Percentiles rank a stretch among this genome's conserved stretches.
These are phyloP conservation scores for Resseliella maxima DNA, from an alignment of 2,888 invertebrate species.

Conservation along the genomic window DNA sequence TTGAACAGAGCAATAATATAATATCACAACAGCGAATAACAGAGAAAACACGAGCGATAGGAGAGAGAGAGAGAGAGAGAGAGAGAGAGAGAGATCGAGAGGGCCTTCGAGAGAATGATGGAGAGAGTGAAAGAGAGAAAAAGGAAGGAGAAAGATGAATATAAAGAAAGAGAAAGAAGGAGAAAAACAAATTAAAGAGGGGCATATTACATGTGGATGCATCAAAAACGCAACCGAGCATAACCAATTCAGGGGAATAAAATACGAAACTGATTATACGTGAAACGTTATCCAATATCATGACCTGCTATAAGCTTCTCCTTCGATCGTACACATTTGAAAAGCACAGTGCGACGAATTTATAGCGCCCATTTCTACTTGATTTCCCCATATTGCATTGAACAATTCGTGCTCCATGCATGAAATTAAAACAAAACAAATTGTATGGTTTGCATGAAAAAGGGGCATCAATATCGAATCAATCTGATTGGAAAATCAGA, in stretches of 20 bases:
- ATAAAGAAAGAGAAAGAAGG: neutral
- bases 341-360: neutral
- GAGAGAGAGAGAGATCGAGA: neutral
- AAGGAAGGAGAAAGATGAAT: neutral
- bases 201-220: neutral
- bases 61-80: neutral
- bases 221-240: neutral
- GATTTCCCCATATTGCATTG: neutral
- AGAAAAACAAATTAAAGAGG: no score
- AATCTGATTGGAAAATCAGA: constrained; percentile 22
- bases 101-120: no score
- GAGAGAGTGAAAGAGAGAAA: neutral
- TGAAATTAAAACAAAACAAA: neutral
- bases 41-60: neutral
- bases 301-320: constrained; percentile 5
- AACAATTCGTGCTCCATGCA: neutral
- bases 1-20: neutral
- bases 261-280: no score
- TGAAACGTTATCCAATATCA: no score
- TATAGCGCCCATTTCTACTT: neutral
- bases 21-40: neutral
- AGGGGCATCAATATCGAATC: neutral
- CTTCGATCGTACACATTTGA: neutral
- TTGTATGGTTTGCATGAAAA: neutral
- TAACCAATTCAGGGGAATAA: neutral